Evolutionary conservation across 2,113 vertebrate genomes (phyloP), one percentile per base, ranked within the genome.

Genomic region (Epinephelus cyanopodus): DNA sequence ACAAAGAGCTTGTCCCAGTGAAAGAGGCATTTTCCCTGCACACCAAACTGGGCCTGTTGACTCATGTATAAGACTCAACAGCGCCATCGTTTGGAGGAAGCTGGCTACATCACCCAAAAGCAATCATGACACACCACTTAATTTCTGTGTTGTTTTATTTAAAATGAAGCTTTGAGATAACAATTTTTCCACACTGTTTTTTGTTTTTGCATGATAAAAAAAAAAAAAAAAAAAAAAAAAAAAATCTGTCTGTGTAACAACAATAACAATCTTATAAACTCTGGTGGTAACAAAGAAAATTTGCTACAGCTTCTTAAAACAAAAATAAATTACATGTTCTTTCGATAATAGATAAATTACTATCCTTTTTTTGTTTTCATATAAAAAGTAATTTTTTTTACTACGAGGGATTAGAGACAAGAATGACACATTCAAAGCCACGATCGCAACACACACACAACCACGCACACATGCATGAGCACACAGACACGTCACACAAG

Each of bases 271-370:
- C 74, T 90, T 62, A 92, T 90, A 92, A 90, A 90, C 81, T 92
- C 92, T 87, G 73, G 70, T 87, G 88, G 86, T 80, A 85, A 92
- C 74, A 93, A 91, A 82, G 67, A 81, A 17, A 83, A 76, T 81
- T 88, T 87, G 76, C 87, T 90, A 92, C 81, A 94, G 82, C 83
- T 90, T 86, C 79, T 87, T 86, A 86, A 79, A 90, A 91, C 77
- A 92, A 70, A 92, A 95, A 96, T 95, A 95, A 96, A 95, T 96
- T 96, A 96, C 86, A 90, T 79, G 89, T 89, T 89, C 66, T 94
- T 95, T 83, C 87, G 83, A 92, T 93, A 91, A 94, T 86, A 94
- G 92, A 95, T 95, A 96, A 95, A 96, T 96, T 94, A 94, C 90
- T 94, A 94, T 93, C 77, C 64, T 82, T 89, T 88, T 79, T 86